Evolutionary conservation across 1,140 invertebrate genomes (phyloP), one percentile per base, ranked within the genome.

Genomic region (Teleopsis dalmanni): DNA sequence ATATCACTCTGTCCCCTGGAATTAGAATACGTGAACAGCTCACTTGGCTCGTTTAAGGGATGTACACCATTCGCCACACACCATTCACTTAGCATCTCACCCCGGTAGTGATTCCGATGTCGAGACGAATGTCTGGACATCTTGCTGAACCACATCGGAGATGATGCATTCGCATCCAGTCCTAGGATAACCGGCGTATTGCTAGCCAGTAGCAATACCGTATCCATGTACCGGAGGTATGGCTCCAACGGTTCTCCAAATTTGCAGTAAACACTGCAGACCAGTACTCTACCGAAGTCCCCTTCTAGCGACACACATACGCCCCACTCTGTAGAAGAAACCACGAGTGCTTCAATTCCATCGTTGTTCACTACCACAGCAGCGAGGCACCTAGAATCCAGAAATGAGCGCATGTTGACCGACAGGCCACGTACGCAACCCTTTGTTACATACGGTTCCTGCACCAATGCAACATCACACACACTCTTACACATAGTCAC

Each of bases 141-240:
- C 40, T 47, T 48, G n/a, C 36, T 41, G 22, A 33, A 27, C 47
- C 47, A 48, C 27, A 41, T 33, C 26, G 47, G 47, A n/a, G 47
- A 48, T 19, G 16, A 11, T 22, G 37, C 47, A 41, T 48, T 48
- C 14, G 47, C 47, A 27, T 41, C 47, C 4, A 37, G 33, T 3
- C 36, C 47, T 23, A 40, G 14, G 19, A 41, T 41, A 9, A 40
- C 14, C 3, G 47, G 47, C 19, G 9, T 48, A 27, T 38, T 40
- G 22, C 36, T 34, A 11, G 19, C 21, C 13, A 46, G 36, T 25
- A 26, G 43, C 33, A 46, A 36, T 23, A 46, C 23, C 33, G 33
- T 27, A 33, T 36, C 23, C 33, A 50, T 4, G 22, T 51, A 51
- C 27, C 19, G 18, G 11, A 50, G n/a, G 40, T 46, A 46, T 16